Conservation (phyloP, 2,888 invertebrate species). For the Pteria penguin region DNA sequence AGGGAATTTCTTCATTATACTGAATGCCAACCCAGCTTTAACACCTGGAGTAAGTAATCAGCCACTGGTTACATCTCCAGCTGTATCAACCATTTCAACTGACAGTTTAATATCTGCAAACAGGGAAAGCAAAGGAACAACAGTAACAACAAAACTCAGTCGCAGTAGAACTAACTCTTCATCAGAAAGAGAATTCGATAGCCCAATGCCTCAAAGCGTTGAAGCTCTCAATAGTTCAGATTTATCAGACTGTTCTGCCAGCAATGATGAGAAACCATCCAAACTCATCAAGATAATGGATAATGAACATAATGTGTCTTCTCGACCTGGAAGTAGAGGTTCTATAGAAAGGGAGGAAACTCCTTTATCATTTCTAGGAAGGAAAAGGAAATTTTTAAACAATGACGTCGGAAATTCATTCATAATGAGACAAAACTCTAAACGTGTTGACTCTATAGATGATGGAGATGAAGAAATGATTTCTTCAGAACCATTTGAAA, state of each 20-base stretch:
- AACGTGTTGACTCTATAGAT: slow-evolving; percentile 54
- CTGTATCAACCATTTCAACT: not conserved
- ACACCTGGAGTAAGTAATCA: not conserved
- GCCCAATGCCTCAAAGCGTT: slow-evolving; percentile 14
- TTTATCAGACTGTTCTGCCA: slow-evolving; percentile 24
- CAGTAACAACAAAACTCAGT: not conserved
- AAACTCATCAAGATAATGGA: slow-evolving; percentile 41
- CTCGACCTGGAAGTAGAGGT: slow-evolving; percentile 58
- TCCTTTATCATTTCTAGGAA: slow-evolving; percentile 49
- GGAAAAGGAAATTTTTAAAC: slow-evolving; percentile 58
- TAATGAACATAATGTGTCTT: slow-evolving; percentile 36
- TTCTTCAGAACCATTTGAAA: not conserved
- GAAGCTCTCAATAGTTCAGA: slow-evolving; percentile 12
- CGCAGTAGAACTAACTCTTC: slow-evolving; percentile 30
- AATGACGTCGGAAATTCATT: slow-evolving; percentile 17
- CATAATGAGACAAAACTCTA: slow-evolving; percentile 34
- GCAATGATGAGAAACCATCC: slow-evolving; percentile 37
- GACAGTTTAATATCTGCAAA: not conserved
- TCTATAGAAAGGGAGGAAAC: slow-evolving; percentile 60
- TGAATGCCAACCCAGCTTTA: slow-evolving; percentile 22
- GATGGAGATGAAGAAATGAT: slow-evolving; percentile 50
- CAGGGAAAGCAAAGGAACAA: not conserved
- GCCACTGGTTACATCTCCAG: not conserved
- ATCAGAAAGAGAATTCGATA: slow-evolving; percentile 28
- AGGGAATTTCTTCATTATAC: slow-evolving; percentile 25